Evolutionary conservation across 1,140 invertebrate genomes (phyloP).

Genomic region (Nephila pilipes): DNA sequence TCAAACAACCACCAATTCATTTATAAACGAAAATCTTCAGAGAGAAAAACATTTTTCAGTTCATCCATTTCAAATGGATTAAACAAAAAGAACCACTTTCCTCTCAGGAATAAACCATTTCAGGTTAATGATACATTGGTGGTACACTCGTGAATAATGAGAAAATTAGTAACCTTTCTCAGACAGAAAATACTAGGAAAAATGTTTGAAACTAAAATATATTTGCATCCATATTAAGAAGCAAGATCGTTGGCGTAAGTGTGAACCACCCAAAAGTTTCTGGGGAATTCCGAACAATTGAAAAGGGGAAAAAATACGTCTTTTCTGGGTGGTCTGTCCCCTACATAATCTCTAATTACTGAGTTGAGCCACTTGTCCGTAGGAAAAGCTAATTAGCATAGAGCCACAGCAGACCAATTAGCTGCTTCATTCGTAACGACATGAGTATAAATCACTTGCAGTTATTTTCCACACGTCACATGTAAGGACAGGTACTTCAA

Average conservation of each 20-base stretch:
- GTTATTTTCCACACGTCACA: constrained; percentile 67
- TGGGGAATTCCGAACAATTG: not conserved
- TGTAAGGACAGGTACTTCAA: constrained; percentile 66
- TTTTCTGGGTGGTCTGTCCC: not conserved
- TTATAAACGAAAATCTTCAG: too few species aligned
- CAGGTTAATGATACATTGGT: too few species aligned
- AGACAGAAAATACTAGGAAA: not conserved
- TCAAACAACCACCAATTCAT: too few species aligned
- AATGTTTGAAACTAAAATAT: not conserved
- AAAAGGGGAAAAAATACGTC: not conserved
- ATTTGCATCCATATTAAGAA: not conserved
- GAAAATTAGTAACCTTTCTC: too few species aligned
- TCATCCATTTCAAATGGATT: too few species aligned
- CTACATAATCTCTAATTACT: not conserved
- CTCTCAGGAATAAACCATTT: too few species aligned
- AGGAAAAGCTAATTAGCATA: constrained; percentile 37
- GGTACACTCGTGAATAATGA: too few species aligned
- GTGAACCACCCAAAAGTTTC: not conserved
- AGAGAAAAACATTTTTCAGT: too few species aligned
- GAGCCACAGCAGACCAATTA: constrained; percentile 59
- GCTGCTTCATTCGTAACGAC: constrained; percentile 56
- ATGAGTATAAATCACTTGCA: constrained; percentile 67
- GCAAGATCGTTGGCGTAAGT: not conserved
- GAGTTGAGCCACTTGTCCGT: not conserved
- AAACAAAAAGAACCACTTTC: too few species aligned